Evolutionary conservation across 1,140 invertebrate genomes (phyloP).

Genomic region (Dinoponera quadriceps): DNA sequence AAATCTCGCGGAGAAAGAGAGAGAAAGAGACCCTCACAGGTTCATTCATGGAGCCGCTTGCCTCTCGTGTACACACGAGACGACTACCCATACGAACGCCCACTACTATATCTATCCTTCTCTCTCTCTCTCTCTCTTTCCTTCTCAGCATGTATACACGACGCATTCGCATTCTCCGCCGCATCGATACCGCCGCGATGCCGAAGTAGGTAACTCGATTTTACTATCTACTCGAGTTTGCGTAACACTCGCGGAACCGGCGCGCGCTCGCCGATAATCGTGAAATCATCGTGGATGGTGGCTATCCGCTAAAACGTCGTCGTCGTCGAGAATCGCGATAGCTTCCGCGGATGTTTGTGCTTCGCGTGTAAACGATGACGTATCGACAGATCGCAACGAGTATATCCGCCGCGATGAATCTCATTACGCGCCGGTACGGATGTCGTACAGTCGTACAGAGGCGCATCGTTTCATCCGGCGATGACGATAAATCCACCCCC

Average conservation of each 20-base stretch:
- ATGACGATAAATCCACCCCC: constrained; percentile 11
- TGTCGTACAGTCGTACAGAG: constrained; percentile 11
- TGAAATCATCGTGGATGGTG: constrained; percentile 34
- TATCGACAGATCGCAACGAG: constrained; percentile 38
- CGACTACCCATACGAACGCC: constrained; percentile 6
- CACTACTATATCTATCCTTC: background rate
- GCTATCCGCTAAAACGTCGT: constrained; percentile 25
- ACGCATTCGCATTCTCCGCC: constrained; percentile 50
- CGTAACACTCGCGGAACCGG: constrained; percentile 41
- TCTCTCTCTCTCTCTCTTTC: constrained; percentile 7
- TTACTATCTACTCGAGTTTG: constrained; percentile 59
- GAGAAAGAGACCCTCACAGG: constrained; percentile 41
- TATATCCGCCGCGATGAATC: constrained; percentile 42
- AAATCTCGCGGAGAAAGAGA: constrained; percentile 44
- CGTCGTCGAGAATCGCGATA: constrained; percentile 1
- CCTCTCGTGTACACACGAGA: constrained; percentile 42
- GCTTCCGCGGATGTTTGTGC: background rate
- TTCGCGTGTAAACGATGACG: background rate
- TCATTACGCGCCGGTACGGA: constrained; percentile 27
- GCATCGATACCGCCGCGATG: constrained; percentile 29
- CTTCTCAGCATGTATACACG: background rate
- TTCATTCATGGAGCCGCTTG: constrained; percentile 55
- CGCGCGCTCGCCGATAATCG: constrained; percentile 44
- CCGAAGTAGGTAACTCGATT: constrained; percentile 59
- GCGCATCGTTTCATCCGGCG: constrained; percentile 16